phyloP scores from a whole-genome alignment of 2,113 vertebrate genomes.

The Pionites leucogaster region DNA sequence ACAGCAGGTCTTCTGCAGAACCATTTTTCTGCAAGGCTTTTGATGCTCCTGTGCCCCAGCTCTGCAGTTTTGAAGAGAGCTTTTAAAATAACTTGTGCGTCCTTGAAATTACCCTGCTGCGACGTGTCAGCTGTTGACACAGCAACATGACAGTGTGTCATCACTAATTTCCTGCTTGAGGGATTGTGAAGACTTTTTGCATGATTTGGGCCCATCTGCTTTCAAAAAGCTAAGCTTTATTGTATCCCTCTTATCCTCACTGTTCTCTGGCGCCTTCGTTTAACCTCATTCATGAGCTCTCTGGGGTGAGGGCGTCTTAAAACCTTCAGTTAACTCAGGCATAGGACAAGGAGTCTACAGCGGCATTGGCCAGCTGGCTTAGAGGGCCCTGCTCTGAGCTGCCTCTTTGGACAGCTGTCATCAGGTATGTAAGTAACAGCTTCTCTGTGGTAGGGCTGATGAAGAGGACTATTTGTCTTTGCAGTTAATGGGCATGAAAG shows the following conservation, averaged over 20 bases:
- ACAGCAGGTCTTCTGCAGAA: background rate
- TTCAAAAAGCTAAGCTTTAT: background rate
- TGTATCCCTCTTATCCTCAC: background rate
- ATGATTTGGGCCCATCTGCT: background rate
- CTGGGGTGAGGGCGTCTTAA: background rate
- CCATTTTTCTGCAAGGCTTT: background rate
- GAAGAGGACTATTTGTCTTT: background rate
- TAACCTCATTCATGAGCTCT: accelerated
- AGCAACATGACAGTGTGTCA: conserved; percentile 41
- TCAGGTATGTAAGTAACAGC: background rate
- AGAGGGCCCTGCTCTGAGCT: background rate
- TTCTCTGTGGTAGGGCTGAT: background rate
- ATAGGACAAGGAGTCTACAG: background rate
- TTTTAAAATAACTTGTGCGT: background rate
- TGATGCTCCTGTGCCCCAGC: background rate
- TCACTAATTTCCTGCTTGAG: conserved; percentile 33
- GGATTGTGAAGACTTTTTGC: conserved; percentile 4
- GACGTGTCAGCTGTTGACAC: conserved; percentile 50
- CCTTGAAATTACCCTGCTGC: background rate
- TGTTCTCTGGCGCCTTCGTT: background rate
- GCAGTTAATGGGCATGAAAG: background rate
- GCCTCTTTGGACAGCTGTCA: background rate
- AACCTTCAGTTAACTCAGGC: background rate
- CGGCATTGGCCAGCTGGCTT: background rate
- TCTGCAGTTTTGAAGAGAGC: background rate